Conservation (phyloP, 2,113 vertebrate species). For the Paradoxurus hermaphroditus region DNA sequence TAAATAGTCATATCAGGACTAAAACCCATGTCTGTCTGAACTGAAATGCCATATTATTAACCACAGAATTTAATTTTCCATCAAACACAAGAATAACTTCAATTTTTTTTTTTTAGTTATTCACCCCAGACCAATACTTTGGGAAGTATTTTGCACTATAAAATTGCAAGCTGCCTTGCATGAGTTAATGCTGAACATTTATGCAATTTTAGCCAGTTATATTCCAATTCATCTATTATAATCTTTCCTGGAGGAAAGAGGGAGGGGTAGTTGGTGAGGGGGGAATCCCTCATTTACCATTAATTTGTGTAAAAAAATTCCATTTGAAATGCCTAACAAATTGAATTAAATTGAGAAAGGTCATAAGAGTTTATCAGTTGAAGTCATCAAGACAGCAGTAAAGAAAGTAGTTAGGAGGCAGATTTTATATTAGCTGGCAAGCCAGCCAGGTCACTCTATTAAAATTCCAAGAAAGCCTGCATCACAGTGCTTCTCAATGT, state of each 20-base stretch:
- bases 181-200: conserved; percentile 31
- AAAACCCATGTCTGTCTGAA: neutral
- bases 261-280: neutral
- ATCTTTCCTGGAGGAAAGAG: conserved; percentile 48
- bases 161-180: neutral
- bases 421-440: conserved; percentile 45
- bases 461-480: conserved; percentile 57
- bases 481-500: neutral
- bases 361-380: conserved; percentile 23
- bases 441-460: neutral
- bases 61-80: neutral
- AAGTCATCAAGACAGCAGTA: neutral
- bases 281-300: conserved; percentile 29
- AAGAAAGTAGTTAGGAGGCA: conserved; percentile 46
- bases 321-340: conserved; percentile 64
- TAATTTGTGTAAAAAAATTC: conserved; percentile 56
- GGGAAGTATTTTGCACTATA: neutral
- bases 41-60: neutral
- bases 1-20: neutral
- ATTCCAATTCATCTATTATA: conserved; percentile 49
- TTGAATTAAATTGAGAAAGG: conserved; percentile 65
- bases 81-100: neutral
- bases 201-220: conserved; percentile 51
- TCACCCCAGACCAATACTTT: neutral
- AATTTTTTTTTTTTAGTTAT: neutral